A percentile compares a stretch with the other conserved stretches of the same genome.
These are phyloP conservation scores for Drosophila pseudotalamancana DNA, from an alignment of 2,888 invertebrate genomes.

Conservation along the genomic window DNA sequence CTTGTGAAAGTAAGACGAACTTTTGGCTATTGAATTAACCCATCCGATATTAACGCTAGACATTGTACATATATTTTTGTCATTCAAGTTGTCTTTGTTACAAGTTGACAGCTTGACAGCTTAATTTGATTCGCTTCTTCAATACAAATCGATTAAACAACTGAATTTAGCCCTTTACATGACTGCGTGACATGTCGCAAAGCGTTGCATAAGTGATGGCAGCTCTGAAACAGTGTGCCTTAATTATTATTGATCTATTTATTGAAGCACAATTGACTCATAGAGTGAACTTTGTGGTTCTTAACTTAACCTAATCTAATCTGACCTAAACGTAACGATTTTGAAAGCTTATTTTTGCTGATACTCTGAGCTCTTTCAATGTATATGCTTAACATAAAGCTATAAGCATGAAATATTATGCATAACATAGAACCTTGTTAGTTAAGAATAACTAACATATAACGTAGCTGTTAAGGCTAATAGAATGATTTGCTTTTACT, in stretches of 20 bases:
- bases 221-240: background rate
- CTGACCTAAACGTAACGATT: no score
- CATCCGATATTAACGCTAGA: background rate
- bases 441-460: no score
- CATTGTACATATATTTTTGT: background rate
- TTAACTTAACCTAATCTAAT: no score
- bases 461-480: no score
- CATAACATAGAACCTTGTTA: no score
- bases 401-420: no score
- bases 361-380: no score
- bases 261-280: background rate
- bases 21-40: background rate
- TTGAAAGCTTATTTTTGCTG: no score
- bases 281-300: background rate
- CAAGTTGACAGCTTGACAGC: constrained; percentile 12
- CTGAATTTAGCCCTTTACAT: constrained; percentile 1
- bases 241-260: background rate
- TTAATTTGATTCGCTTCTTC: constrained; percentile 7
- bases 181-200: constrained; percentile 12
- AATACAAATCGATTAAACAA: background rate
- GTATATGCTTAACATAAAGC: no score
- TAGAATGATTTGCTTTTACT: no score
- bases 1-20: no score
- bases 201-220: background rate
- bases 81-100: background rate